Conservation (phyloP, 2,113 vertebrate species). For the Crotalus helleri region DNA sequence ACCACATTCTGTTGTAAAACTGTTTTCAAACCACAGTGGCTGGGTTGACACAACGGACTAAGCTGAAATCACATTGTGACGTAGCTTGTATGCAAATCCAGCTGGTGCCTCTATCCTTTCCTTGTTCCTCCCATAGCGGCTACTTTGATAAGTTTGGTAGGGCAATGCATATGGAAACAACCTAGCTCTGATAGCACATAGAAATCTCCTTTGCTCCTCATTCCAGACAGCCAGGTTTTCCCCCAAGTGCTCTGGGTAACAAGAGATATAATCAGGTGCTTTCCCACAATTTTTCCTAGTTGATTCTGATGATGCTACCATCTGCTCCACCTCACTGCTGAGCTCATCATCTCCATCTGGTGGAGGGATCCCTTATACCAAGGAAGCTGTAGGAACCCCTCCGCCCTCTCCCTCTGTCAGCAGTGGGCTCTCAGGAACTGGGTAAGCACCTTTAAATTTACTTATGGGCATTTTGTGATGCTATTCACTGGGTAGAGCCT, state of each 20-base stretch:
- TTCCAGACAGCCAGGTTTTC: not conserved
- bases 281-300: conserved; percentile 62
- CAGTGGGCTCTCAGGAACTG: conserved; percentile 79
- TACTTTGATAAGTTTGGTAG: not conserved
- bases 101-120: not conserved
- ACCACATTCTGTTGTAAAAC: not conserved
- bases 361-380: conserved; percentile 69
- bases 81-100: not conserved
- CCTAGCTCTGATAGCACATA: not conserved
- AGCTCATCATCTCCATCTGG: conserved; percentile 72
- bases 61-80: not conserved
- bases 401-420: conserved; percentile 87
- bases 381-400: conserved; percentile 82
- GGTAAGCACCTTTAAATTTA: conserved; percentile 56
- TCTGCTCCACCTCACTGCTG: conserved; percentile 76
- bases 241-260: not conserved
- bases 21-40: not conserved
- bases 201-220: not conserved
- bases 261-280: not conserved
- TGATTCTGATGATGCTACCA: conserved; percentile 86
- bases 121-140: not conserved
- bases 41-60: not conserved
- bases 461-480: not conserved
- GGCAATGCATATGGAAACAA: not conserved
- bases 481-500: not conserved